Conservation (phyloP, 2,113 vertebrate species). For the Poeciliopsis occidentalis region DNA sequence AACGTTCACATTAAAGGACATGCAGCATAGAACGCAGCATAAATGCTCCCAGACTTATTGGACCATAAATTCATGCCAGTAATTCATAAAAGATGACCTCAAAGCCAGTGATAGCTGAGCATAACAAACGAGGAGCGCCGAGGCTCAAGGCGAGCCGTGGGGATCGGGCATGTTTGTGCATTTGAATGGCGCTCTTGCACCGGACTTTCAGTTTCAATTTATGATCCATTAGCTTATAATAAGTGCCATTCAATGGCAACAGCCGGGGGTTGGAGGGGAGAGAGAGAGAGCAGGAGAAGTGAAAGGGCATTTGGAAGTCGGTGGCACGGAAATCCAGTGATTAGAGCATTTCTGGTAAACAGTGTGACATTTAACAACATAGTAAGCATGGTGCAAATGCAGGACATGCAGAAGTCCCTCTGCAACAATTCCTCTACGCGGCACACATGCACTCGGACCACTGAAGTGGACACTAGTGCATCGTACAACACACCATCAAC, state of each 20-base stretch:
- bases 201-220: conserved; percentile 66
- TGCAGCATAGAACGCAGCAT: conserved; percentile 18
- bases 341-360: conserved; percentile 36
- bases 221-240: conserved; percentile 67
- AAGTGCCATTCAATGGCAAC: conserved; percentile 47
- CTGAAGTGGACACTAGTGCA: too few relatives aligned
- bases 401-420: conserved; percentile 52
- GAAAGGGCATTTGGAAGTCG: conserved; percentile 66
- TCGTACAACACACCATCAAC: too few relatives aligned
- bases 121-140: conserved; percentile 52
- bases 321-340: conserved; percentile 26
- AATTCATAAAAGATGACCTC: conserved; percentile 73
- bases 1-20: conserved; percentile 46
- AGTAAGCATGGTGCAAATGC: conserved; percentile 15
- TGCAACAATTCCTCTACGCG: too few relatives aligned
- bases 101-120: conserved; percentile 40
- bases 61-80: conserved; percentile 50
- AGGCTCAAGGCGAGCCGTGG: conserved; percentile 10
- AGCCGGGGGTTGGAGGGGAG: conserved; percentile 28
- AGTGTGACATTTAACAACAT: conserved; percentile 47
- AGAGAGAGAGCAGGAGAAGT: conserved; percentile 32
- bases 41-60: conserved; percentile 56
- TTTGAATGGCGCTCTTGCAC: conserved; percentile 41
- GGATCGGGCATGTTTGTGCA: conserved; percentile 14
- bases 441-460: too few relatives aligned